A percentile compares a stretch with the other conserved stretches of the same genome.
Conservation (phyloP, 2,888 invertebrate species). For the Meganola albula region DNA sequence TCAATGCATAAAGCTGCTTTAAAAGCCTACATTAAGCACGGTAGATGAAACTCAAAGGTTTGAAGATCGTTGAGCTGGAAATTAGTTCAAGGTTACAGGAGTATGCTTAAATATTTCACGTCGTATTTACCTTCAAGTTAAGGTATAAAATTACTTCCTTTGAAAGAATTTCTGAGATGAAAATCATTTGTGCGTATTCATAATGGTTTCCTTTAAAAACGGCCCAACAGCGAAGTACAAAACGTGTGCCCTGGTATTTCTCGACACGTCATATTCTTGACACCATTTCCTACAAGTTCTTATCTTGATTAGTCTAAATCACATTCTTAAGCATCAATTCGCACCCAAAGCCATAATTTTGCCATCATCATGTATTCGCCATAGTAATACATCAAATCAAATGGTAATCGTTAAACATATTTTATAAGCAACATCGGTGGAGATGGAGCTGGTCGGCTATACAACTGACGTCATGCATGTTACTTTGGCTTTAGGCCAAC, state of each 20-base stretch:
- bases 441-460: constrained; percentile 19
- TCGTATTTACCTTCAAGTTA: constrained; percentile 19
- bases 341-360: too few relatives aligned
- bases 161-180: too few relatives aligned
- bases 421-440: constrained; percentile 25
- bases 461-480: constrained; percentile 51
- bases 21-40: constrained; percentile 31
- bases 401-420: constrained; percentile 22
- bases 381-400: constrained; percentile 11
- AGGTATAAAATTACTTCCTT: too few relatives aligned
- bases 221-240: too few relatives aligned
- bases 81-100: constrained; percentile 24
- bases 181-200: too few relatives aligned
- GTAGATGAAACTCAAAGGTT: constrained; percentile 29
- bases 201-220: too few relatives aligned
- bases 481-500: constrained; percentile 63
- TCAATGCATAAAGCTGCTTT: constrained; percentile 23
- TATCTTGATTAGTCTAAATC: too few relatives aligned
- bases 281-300: too few relatives aligned
- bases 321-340: too few relatives aligned
- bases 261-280: too few relatives aligned
- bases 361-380: too few relatives aligned
- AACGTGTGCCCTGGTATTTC: too few relatives aligned
- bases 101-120: constrained; percentile 10
- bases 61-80: constrained; percentile 28